phyloP scores from a whole-genome alignment of 2,113 vertebrate genomes.

The Pseudopipra pipra region DNA sequence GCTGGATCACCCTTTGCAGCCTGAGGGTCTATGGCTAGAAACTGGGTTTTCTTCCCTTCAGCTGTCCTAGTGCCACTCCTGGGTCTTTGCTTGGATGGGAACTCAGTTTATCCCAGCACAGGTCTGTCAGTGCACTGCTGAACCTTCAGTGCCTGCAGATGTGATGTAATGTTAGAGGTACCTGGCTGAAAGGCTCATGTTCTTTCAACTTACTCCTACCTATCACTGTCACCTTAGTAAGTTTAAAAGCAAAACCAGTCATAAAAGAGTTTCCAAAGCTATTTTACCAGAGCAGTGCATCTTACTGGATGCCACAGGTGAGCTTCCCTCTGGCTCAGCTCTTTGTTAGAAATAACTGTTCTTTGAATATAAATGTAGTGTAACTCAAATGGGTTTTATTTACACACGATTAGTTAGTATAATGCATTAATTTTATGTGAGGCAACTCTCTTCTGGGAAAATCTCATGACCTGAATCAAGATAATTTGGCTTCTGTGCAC shows the following conservation, averaged over 20 bases:
- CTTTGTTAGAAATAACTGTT: not conserved
- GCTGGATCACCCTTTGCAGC: not conserved
- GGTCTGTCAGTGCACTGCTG: not conserved
- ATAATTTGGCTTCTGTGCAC: not conserved
- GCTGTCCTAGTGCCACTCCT: not conserved
- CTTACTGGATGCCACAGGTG: not conserved
- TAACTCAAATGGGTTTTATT: slow-evolving; percentile 4
- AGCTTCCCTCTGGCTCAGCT: not conserved
- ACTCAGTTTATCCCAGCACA: not conserved
- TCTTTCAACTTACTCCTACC: not conserved
- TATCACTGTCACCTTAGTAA: not conserved
- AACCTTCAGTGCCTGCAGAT: not conserved
- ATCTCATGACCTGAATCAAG: not conserved
- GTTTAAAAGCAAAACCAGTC: not conserved
- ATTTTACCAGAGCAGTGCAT: not conserved
- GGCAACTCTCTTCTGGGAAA: not conserved
- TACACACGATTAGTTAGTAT: slow-evolving; percentile 13
- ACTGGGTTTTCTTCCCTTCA: not conserved
- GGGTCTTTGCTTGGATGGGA: not conserved
- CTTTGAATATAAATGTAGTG: not conserved
- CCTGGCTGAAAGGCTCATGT: not conserved
- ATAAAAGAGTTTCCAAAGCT: not conserved
- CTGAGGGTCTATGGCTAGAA: not conserved
- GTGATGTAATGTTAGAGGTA: not conserved
- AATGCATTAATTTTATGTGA: slow-evolving; percentile 14